Percentiles rank a stretch among this genome's conserved stretches.
Evolutionary conservation across 2,113 vertebrate genomes (phyloP).

Genomic region (Centrocercus urophasianus): DNA sequence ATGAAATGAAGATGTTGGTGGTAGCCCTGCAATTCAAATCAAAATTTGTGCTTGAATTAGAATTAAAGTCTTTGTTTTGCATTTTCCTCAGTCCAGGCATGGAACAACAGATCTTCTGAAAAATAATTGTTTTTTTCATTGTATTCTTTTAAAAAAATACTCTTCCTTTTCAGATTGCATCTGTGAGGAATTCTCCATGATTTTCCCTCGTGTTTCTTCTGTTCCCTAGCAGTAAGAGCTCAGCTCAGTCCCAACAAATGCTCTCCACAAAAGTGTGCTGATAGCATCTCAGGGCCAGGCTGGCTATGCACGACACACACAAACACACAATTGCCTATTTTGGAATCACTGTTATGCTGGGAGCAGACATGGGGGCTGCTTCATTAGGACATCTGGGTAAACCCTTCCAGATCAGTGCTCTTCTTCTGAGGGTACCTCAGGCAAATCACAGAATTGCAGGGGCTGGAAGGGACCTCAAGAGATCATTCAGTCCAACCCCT

Average conservation of each 20-base stretch:
- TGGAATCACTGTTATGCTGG: not conserved
- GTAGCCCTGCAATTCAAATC: not conserved
- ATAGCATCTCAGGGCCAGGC: not conserved
- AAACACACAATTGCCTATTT: not conserved
- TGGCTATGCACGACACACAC: not conserved
- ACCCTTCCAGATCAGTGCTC: not conserved
- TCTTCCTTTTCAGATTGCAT: not conserved
- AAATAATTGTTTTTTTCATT: not conserved
- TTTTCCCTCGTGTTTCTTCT: not conserved
- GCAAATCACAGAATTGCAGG: no score
- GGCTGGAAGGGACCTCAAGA: no score
- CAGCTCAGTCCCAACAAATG: not conserved
- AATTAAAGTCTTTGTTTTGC: not conserved
- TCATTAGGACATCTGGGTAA: not conserved
- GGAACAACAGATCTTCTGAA: not conserved
- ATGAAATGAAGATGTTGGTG: conserved; percentile 43
- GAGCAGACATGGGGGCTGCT: not conserved
- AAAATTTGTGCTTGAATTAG: not conserved
- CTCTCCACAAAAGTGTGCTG: accelerated
- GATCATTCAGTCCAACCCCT: no score
- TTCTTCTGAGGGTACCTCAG: not conserved
- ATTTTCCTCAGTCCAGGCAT: not conserved
- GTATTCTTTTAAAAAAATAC: not conserved
- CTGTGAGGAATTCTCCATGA: not conserved
- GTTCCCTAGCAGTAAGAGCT: not conserved